Evolutionary conservation across 1,140 invertebrate species (phyloP).

Genomic region (Stegodyphus mimosarum): DNA sequence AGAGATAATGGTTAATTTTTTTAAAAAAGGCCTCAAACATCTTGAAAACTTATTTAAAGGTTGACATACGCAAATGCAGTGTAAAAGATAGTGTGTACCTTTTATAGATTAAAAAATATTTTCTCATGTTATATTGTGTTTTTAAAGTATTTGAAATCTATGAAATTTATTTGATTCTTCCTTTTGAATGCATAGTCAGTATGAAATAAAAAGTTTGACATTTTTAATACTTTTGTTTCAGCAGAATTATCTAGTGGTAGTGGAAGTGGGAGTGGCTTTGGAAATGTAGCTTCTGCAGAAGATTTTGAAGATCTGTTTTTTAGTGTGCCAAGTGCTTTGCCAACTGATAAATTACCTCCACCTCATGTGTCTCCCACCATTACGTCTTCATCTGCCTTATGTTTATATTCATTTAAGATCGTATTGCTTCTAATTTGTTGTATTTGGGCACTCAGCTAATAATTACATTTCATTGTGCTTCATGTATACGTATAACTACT

Average conservation of each 20-base stretch:
- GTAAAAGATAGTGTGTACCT: too few relatives aligned
- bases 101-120: too few relatives aligned
- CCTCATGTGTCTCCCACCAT: conserved; percentile 8
- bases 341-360: conserved; percentile 22
- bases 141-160: too few relatives aligned
- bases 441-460: conserved; percentile 47
- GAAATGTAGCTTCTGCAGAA: conserved; percentile 7
- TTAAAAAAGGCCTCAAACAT: too few relatives aligned
- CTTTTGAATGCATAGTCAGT: too few relatives aligned
- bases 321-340: conserved; percentile 45
- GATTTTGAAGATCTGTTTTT: conserved; percentile 59
- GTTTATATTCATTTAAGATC: conserved; percentile 21
- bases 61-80: too few relatives aligned
- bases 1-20: too few relatives aligned
- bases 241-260: conserved; percentile 49
- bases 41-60: too few relatives aligned
- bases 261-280: conserved; percentile 59
- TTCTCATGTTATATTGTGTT: too few relatives aligned
- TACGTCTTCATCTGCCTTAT: conserved; percentile 16
- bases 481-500: conserved; percentile 5
- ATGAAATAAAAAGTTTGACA: too few relatives aligned
- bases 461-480: background rate
- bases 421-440: conserved; percentile 8
- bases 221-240: background rate
- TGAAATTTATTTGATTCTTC: too few relatives aligned